Conservation (phyloP, 2,888 invertebrate species). For the Nomada fucata region DNA sequence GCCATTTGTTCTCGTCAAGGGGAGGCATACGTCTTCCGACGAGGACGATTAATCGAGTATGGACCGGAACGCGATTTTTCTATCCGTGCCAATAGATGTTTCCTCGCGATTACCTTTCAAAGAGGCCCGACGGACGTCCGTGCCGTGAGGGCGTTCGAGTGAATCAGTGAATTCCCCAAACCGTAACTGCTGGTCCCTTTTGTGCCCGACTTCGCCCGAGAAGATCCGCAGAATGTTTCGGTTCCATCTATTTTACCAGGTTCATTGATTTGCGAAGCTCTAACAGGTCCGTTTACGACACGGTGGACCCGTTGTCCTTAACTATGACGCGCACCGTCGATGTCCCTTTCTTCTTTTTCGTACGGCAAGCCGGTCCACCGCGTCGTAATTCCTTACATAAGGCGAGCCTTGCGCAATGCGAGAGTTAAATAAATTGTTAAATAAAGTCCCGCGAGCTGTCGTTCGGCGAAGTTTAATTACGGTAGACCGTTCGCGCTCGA, state of each 20-base stretch:
- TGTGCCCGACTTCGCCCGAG: slow-evolving; percentile 12
- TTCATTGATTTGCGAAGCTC: slow-evolving; percentile 41
- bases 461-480: slow-evolving; percentile 20
- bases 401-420: not conserved
- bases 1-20: not conserved
- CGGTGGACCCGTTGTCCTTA: not conserved
- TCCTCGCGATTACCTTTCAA: slow-evolving; percentile 44
- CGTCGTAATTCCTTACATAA: not conserved
- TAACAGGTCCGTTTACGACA: slow-evolving; percentile 17
- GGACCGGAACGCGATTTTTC: slow-evolving; percentile 5
- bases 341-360: not conserved
- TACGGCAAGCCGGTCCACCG: not conserved
- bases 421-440: slow-evolving; percentile 13
- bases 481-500: not conserved
- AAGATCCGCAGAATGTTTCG: slow-evolving; percentile 21
- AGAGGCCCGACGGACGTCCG: slow-evolving; percentile 29
- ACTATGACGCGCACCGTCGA: not conserved
- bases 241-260: slow-evolving; percentile 25
- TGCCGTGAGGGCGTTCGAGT: slow-evolving; percentile 16
- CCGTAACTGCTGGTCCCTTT: slow-evolving; percentile 35
- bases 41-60: not conserved
- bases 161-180: slow-evolving; percentile 45
- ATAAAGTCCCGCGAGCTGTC: not conserved
- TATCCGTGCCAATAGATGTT: slow-evolving; percentile 34
- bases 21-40: not conserved